A percentile compares a stretch with the other conserved stretches of the same genome.
phyloP scores from a whole-genome alignment of 2,113 vertebrate species.

The Zingel zingel region DNA sequence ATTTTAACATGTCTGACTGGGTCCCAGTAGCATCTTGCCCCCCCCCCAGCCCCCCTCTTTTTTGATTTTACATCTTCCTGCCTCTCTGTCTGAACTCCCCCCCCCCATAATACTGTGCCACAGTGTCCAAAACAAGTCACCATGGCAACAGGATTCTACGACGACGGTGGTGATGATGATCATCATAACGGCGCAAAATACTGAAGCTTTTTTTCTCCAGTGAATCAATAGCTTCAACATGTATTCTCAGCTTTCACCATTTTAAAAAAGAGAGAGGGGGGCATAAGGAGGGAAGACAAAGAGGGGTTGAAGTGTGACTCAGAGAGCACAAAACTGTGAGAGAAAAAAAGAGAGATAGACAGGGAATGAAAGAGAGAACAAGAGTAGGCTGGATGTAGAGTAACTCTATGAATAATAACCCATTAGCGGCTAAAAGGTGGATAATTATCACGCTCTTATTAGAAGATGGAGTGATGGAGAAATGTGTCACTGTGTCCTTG shows the following conservation, averaged over 20 bases:
- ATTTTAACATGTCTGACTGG: neutral
- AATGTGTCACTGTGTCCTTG: conserved; percentile 76
- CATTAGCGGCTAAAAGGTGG: conserved; percentile 65
- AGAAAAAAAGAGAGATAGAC: conserved; percentile 8
- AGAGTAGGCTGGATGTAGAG: conserved; percentile 54
- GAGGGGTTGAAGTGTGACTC: conserved; percentile 57
- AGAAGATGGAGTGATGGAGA: conserved; percentile 64
- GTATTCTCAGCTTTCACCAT: conserved; percentile 54
- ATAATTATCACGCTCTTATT: conserved; percentile 74
- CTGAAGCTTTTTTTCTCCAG: conserved; percentile 39
- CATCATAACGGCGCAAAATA: conserved; percentile 47
- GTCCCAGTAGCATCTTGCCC: neutral
- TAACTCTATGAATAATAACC: conserved; percentile 71
- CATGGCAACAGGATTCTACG: conserved; percentile 63
- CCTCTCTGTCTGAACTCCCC: conserved; percentile 23
- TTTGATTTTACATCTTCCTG: neutral
- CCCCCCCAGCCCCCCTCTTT: too few species aligned
- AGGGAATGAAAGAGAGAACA: conserved; percentile 6
- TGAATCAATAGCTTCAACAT: conserved; percentile 61
- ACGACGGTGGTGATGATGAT: conserved; percentile 47
- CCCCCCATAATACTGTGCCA: conserved; percentile 3
- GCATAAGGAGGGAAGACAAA: conserved; percentile 35
- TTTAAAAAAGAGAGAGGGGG: conserved; percentile 35
- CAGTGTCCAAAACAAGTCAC: conserved; percentile 51
- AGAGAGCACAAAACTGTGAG: conserved; percentile 32